Conservation (phyloP, 2,113 vertebrate species). For the Campylomormyrus numenius region DNA sequence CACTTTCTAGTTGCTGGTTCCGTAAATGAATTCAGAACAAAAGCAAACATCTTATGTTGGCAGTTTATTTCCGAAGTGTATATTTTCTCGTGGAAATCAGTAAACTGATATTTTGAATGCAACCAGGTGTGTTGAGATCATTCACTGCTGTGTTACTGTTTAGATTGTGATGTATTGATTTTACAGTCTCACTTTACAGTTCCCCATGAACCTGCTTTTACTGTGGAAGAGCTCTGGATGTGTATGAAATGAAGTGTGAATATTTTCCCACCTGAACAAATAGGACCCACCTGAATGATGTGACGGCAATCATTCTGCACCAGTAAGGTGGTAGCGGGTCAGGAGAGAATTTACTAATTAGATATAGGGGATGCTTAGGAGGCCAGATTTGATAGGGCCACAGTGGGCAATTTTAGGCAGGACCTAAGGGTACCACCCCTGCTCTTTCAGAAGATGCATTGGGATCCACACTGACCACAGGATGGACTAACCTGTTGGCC, state of each 20-base stretch:
- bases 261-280: background rate
- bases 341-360: too few relatives aligned
- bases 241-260: background rate
- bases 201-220: background rate
- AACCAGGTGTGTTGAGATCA: background rate
- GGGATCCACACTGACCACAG: too few relatives aligned
- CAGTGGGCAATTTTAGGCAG: too few relatives aligned
- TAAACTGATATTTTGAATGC: background rate
- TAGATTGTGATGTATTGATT: background rate
- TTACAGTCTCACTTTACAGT: background rate
- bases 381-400: too few relatives aligned
- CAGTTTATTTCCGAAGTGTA: background rate
- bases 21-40: background rate
- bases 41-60: background rate
- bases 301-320: too few relatives aligned
- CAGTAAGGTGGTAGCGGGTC: too few relatives aligned
- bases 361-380: too few relatives aligned
- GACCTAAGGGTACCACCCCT: too few relatives aligned
- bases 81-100: background rate
- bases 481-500: too few relatives aligned
- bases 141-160: background rate
- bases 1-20: background rate
- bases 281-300: too few relatives aligned
- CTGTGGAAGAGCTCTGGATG: background rate
- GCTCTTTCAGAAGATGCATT: too few relatives aligned